A percentile compares a stretch with the other conserved stretches of the same genome.
Conservation (phyloP, 2,113 vertebrate species). For the Lamprotornis superbus region DNA sequence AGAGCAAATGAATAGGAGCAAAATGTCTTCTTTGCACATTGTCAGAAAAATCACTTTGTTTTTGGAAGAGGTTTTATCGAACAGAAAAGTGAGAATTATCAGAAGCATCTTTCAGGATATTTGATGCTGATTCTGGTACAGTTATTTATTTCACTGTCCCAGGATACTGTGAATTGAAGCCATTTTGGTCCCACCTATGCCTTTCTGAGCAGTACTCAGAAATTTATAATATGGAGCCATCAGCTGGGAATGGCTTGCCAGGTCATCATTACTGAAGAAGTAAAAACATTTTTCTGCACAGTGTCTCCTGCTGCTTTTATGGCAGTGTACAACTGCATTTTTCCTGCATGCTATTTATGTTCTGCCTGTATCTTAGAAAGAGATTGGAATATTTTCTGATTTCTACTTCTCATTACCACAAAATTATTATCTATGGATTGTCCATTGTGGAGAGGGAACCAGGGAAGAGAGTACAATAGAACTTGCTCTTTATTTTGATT, state of each 20-base stretch:
- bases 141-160: constrained; percentile 5
- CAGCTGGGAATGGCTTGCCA: constrained; percentile 17
- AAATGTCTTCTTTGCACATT: background rate
- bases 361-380: background rate
- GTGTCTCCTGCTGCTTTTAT: constrained; percentile 15
- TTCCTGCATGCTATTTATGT: background rate
- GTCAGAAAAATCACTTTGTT: constrained; percentile 24
- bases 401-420: constrained; percentile 19
- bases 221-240: constrained; percentile 2
- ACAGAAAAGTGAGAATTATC: background rate
- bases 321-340: background rate
- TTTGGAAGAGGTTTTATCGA: background rate
- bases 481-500: constrained; percentile 52
- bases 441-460: constrained; percentile 2
- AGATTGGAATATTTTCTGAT: constrained; percentile 26
- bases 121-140: background rate
- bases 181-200: background rate
- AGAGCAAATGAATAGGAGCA: background rate
- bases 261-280: background rate
- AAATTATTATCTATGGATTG: constrained; percentile 37
- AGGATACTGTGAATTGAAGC: background rate
- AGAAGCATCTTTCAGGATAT: background rate
- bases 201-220: background rate
- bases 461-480: background rate
- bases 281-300: constrained; percentile 15